Conservation (phyloP, 2,888 invertebrate genomes). For the Vannuccia rotundouncinata region DNA sequence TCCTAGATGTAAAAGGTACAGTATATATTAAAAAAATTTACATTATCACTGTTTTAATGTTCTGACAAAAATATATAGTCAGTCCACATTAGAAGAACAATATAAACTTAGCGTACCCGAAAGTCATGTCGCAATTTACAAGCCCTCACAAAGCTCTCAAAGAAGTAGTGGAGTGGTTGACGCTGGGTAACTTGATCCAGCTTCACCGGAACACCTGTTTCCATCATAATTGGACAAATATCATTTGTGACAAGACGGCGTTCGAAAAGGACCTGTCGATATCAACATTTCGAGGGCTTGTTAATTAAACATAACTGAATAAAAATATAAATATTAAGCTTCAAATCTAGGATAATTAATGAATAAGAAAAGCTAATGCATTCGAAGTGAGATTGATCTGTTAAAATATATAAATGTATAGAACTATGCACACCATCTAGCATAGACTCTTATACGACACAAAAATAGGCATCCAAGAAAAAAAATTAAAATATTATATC, state of each 20-base stretch:
- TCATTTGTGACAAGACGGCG: not conserved
- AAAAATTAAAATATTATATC: not conserved
- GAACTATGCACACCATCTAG: not conserved
- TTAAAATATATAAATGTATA: not conserved
- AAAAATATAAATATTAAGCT: not conserved
- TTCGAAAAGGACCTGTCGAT: not conserved
- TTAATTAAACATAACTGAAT: not conserved
- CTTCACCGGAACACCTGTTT: not conserved
- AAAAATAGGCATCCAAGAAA: not conserved
- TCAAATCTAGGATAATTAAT: too few species aligned
- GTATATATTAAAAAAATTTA: too few species aligned
- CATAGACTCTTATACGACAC: not conserved
- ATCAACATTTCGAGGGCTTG: not conserved
- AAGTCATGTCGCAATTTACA: not conserved
- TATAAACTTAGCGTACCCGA: not conserved
- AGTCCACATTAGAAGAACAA: too few species aligned
- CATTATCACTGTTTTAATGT: too few species aligned
- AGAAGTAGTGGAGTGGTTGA: not conserved
- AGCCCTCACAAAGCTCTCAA: not conserved
- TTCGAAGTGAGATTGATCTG: too few species aligned
- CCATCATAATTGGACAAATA: not conserved
- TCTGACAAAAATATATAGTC: too few species aligned
- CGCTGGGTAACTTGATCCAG: not conserved
- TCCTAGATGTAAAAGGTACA: too few species aligned
- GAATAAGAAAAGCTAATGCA: too few species aligned